Percentiles rank a stretch among this genome's conserved stretches.
Evolutionary conservation across 2,113 vertebrate genomes (phyloP).

Genomic region (Hippopotamus amphibius): DNA sequence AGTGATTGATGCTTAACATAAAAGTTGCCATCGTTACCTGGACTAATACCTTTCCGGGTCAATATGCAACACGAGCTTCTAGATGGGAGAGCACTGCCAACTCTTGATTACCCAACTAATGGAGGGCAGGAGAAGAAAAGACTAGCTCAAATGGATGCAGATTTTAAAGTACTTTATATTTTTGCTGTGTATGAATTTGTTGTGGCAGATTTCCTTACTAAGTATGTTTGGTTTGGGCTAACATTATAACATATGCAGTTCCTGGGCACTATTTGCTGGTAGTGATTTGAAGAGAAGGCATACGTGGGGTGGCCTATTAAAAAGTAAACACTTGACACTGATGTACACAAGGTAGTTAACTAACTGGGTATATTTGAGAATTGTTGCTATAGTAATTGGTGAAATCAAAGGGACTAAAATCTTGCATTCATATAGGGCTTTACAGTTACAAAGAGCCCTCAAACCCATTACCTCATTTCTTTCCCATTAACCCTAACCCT

Average conservation of each 20-base stretch:
- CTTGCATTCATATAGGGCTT: not conserved
- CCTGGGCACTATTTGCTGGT: not conserved
- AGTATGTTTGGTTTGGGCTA: not conserved
- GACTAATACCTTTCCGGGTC: constrained; percentile 44
- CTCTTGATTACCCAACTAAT: constrained; percentile 31
- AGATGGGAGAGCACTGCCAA: not conserved
- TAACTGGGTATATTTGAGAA: not conserved
- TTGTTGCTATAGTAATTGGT: not conserved
- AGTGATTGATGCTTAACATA: constrained; percentile 60
- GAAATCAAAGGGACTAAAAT: constrained; percentile 4
- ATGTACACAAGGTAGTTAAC: not conserved
- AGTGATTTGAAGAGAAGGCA: not conserved
- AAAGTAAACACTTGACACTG: not conserved
- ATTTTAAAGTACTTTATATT: constrained; percentile 11
- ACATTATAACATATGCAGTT: not conserved
- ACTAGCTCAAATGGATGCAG: not conserved
- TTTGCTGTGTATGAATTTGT: not conserved
- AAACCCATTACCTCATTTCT: not conserved
- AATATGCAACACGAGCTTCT: not conserved
- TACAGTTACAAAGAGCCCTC: not conserved
- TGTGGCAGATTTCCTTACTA: constrained; percentile 30
- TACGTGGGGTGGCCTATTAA: not conserved
- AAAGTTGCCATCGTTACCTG: constrained; percentile 10
- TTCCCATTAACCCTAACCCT: not conserved
- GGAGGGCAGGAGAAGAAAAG: not conserved